phyloP scores from a whole-genome alignment of 2,797 vertebrate species.

The Margarornis squamiger region DNA sequence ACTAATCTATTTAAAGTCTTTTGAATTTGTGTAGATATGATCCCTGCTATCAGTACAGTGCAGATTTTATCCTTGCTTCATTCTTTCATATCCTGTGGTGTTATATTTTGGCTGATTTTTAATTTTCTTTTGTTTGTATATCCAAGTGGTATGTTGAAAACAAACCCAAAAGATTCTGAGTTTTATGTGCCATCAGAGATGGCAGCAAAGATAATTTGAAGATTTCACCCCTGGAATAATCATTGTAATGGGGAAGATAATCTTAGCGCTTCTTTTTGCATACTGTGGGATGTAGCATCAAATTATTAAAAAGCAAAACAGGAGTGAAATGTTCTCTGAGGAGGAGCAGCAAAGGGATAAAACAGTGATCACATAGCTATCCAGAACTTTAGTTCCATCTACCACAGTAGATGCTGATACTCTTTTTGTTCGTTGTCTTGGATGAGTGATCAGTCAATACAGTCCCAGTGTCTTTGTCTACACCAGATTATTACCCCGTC shows the following conservation, averaged over 20 bases:
- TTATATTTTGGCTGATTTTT: not conserved
- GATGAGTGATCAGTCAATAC: not conserved
- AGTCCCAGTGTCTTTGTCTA: accelerated
- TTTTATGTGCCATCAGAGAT: not conserved
- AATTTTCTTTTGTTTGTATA: not conserved
- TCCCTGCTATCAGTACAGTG: not conserved
- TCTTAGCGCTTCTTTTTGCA: not conserved
- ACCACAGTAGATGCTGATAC: not conserved
- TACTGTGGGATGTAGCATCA: not conserved
- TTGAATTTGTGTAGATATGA: not conserved
- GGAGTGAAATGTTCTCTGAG: not conserved
- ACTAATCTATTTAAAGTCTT: not conserved
- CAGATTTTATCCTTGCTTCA: not conserved
- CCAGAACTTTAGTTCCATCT: not conserved
- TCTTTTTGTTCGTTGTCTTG: not conserved
- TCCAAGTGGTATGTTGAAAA: not conserved
- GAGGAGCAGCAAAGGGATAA: not conserved
- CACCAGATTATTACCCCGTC: not conserved
- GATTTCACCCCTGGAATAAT: not conserved
- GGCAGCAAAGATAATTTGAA: not conserved
- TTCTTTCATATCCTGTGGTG: not conserved
- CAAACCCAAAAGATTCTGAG: not conserved
- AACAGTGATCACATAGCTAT: not conserved
- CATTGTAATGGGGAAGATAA: not conserved
- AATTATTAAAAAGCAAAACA: not conserved